Base-by-base conservation (phyloP, 1,140 invertebrate genomes). In the Glossosoma conforme region DNA sequence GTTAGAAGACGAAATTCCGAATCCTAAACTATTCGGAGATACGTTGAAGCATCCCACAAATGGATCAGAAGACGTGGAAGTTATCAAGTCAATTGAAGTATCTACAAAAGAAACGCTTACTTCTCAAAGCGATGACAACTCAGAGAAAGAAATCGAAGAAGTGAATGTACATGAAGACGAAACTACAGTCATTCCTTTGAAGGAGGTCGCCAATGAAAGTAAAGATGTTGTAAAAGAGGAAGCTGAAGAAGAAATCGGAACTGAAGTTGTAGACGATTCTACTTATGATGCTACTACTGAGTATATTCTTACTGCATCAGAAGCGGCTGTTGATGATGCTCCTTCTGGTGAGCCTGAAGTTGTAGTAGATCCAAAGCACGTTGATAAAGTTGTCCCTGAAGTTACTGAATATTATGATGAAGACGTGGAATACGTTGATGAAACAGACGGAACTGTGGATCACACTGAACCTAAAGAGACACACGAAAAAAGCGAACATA, bases 1-100 rank as follows among this genome's bases (percentile, higher is more conserved):
- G 37, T 64, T 78, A 24, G 76, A 78, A 67, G 77, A 77, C 56
- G 72, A 75, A 42, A 73, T 75, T 45, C 67, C 69, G 57, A 70
- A 72, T 50, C 58, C 71, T 17, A 67, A 62, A 52, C 67, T 73
- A 8, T 74, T 75, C 42, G 72, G 72, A 51, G 69, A 75, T 52
- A 56, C 69, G 21, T 70, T 73, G 64, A 72, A 70, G 58, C 72
- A 71, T 56, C 69, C 59, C 28, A 63, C 75, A 51, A 60, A 64
- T 45, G 71, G 65, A 10, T 75, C 72, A 19, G 73, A 68, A 60
- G 75, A 76, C 60, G 77, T 78, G 1, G 62, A 78, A 68, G 70
- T 78, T 9, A 75, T 78, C 10, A 74, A 74, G 61, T 70, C 70
- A 6, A 22, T 42, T 32, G 56, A 58, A 32, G 20, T 41, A 9